Evolutionary conservation across 2,113 vertebrate genomes (phyloP), one percentile per base, ranked within the genome.

Genomic region (Terrapene triunguis): DNA sequence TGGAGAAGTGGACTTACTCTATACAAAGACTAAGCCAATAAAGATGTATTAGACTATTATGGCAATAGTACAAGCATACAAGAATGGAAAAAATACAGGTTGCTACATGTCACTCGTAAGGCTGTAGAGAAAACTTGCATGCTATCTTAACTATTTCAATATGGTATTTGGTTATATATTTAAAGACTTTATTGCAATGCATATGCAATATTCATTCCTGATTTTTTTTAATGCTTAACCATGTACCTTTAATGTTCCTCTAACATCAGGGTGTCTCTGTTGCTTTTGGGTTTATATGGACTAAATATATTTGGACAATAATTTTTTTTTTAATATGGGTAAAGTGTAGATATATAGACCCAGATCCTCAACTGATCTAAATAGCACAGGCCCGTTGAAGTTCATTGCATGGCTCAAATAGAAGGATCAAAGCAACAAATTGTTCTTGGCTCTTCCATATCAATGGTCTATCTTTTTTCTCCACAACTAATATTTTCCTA

Each of bases 381-480:
- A 94, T 88, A 53, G 78, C 12, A 89, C 22, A 38, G 65, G n/a
- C 22, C 19, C 8, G 10, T 72, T 22, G 65, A 38, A 38, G 17
- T 72, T 72, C 65, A 38, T 72, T 72, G 35, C 8, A 14, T 50
- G n/a, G 44, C 76, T 88, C 74, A 87, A 81, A 50, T 81, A 72
- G 17, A 72, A 72, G 17, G 50, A 83, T 93, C 32, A 47, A 1
- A n/a, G 35, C 50, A 22, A 81, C 32, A 19, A 50, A 53, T 81
- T 53, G 10, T 53, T 19, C 35, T 87, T 93, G 48, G 21, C 47
- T 89, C 89, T 94, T 93, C 89, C 84, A 25, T 89, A 1, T 29
- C 48, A 35, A 8, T 78, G 42, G 47, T 91, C 82, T 57, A 88
- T 38, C 35, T 27, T 69, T 94, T 93, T 84, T 72, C 62, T 38